These are phyloP conservation scores for Colaptes auratus DNA, from an alignment of 2,113 vertebrate species.

Conservation along the genomic window DNA sequence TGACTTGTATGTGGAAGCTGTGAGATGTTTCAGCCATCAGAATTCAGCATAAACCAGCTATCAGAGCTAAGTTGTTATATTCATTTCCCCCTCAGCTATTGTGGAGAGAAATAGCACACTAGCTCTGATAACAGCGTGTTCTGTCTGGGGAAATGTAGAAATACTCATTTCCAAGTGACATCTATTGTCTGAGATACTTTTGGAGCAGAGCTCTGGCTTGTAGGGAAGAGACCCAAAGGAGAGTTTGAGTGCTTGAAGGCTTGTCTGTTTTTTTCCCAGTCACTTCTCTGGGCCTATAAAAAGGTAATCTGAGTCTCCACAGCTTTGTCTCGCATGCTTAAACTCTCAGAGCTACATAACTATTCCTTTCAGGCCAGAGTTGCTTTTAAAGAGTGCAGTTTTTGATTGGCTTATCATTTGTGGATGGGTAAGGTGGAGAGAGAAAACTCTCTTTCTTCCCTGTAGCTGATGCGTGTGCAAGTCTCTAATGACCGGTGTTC, in stretches of 20 bases:
- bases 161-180: background rate
- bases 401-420: background rate
- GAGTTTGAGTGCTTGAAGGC: background rate
- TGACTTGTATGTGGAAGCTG: background rate
- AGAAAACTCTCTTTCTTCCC: background rate
- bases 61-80: background rate
- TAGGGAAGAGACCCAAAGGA: background rate
- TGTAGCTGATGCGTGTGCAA: background rate
- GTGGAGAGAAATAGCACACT: background rate
- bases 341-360: background rate
- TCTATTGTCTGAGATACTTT: background rate
- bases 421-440: background rate
- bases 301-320: background rate
- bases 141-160: background rate
- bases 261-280: background rate
- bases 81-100: background rate
- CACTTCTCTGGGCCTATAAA: background rate
- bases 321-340: background rate
- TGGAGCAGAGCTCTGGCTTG: background rate
- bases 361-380: background rate
- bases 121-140: conserved; percentile 13
- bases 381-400: background rate
- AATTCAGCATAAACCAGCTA: background rate
- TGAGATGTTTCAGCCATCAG: background rate
- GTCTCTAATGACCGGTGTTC: background rate